Conservation (phyloP, 2,888 invertebrate genomes). For the Nymphalis c-album region DNA sequence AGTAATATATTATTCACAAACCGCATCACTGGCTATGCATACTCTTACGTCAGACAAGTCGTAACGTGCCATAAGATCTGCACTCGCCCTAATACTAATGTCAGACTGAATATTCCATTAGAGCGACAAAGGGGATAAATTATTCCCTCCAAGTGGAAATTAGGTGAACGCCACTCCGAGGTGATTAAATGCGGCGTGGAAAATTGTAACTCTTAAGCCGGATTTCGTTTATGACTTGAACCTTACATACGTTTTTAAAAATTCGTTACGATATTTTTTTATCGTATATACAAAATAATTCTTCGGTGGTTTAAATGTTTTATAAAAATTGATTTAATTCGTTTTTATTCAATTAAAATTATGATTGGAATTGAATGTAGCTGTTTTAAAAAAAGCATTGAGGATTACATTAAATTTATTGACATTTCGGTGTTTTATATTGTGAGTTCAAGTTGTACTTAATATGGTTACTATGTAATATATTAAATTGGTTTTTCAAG, state of each 20-base stretch:
- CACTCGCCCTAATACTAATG: conserved; percentile 35
- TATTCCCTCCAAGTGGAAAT: conserved; percentile 47
- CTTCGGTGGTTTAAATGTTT: too few species aligned
- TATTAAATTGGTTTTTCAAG: too few species aligned
- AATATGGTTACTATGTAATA: too few species aligned
- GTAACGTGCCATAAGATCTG: conserved; percentile 38
- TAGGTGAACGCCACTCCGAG: conserved; percentile 48
- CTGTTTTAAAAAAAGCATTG: too few species aligned
- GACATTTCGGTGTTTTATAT: too few species aligned
- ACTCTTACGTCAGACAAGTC: conserved; percentile 10
- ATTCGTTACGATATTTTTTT: conserved; percentile 29
- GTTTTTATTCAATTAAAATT: too few species aligned
- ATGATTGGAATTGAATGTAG: too few species aligned
- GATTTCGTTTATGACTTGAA: conserved; percentile 37
- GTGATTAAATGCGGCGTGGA: conserved; percentile 49
- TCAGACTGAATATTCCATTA: conserved; percentile 51
- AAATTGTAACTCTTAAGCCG: conserved; percentile 46
- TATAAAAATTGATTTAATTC: too few species aligned
- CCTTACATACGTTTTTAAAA: conserved; percentile 23
- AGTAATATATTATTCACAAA: conserved; percentile 4
- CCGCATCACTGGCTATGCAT: not conserved
- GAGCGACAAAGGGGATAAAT: conserved; percentile 48
- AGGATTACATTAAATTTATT: too few species aligned
- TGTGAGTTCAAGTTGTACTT: too few species aligned
- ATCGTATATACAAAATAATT: too few species aligned